A percentile compares a stretch with the other conserved stretches of the same genome.
These are phyloP conservation scores for Zaprionus africanus DNA, from an alignment of 1,140 invertebrate species.

Conservation along the genomic window DNA sequence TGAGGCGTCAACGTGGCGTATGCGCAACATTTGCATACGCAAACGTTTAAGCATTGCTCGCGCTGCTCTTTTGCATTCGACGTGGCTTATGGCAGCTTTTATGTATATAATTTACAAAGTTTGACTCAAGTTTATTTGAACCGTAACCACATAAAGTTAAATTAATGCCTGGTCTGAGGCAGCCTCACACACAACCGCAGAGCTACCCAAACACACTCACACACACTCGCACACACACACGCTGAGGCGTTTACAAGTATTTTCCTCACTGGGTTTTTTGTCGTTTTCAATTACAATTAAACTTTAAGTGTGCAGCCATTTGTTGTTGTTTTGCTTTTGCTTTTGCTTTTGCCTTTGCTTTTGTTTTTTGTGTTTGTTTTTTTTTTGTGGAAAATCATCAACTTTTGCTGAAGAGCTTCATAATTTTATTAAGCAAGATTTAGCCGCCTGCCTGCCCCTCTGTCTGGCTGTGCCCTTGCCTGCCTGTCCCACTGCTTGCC, in stretches of 20 bases:
- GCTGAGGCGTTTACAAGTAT: conserved; percentile 9
- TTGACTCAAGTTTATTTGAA: conserved; percentile 50
- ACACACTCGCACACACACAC: neutral
- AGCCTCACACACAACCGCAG: conserved; percentile 15
- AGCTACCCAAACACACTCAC: neutral
- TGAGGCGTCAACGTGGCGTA: conserved; percentile 47
- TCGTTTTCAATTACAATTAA: conserved; percentile 72
- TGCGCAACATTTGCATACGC: conserved; percentile 54
- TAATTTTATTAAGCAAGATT: conserved; percentile 66
- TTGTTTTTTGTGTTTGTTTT: conserved; percentile 12
- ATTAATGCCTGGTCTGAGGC: conserved; percentile 50
- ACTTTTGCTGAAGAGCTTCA: conserved; percentile 54
- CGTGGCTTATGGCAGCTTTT: conserved; percentile 37
- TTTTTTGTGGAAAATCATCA: conserved; percentile 38
- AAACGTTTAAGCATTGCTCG: conserved; percentile 41
- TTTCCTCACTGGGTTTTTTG: conserved; percentile 26
- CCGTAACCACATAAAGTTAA: conserved; percentile 67
- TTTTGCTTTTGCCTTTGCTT: conserved; percentile 6
- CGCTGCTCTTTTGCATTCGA: conserved; percentile 42
- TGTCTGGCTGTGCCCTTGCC: no score
- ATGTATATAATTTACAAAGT: conserved; percentile 50
- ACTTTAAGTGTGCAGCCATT: conserved; percentile 52
- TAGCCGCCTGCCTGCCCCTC: conserved; percentile 18
- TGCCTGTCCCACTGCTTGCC: no score
- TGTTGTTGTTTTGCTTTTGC: conserved; percentile 8